Conservation (phyloP, 2,888 invertebrate genomes). For the Hymenopus coronatus region DNA sequence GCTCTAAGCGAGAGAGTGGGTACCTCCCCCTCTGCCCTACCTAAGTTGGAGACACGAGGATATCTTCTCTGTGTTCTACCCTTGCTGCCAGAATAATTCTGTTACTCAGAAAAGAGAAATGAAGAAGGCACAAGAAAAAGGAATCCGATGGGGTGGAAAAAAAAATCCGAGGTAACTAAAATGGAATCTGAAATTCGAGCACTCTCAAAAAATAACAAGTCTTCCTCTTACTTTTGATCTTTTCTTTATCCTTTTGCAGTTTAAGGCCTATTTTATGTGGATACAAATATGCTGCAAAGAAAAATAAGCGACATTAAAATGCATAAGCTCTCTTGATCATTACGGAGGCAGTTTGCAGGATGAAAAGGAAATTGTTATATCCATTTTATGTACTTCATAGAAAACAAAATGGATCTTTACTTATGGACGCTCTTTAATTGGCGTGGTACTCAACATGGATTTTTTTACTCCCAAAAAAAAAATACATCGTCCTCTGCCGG, state of each 20-base stretch:
- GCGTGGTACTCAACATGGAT: too few relatives aligned
- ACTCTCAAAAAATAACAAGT: not conserved
- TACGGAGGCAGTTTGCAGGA: too few relatives aligned
- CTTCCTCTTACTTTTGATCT: not conserved
- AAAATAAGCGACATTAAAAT: not conserved
- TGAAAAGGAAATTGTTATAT: too few relatives aligned
- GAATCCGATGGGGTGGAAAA: not conserved
- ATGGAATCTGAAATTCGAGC: not conserved
- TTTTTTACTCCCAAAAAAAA: too few relatives aligned
- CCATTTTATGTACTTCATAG: too few relatives aligned
- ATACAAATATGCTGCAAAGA: not conserved
- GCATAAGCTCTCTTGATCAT: too few relatives aligned
- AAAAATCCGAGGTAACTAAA: not conserved
- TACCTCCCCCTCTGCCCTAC: not conserved
- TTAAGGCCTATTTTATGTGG: not conserved
- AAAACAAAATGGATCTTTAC: too few relatives aligned
- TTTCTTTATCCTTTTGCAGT: not conserved
- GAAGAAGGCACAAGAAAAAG: not conserved
- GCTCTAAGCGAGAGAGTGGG: not conserved
- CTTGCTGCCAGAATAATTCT: not conserved
- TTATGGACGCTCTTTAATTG: too few relatives aligned
- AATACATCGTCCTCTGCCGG: too few relatives aligned
- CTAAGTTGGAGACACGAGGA: not conserved
- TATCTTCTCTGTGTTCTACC: not conserved
- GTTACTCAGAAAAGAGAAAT: not conserved